A percentile compares a stretch with the other conserved stretches of the same genome.
These are phyloP conservation scores for Rhizoglyphus robini DNA, from an alignment of 1,140 invertebrate genomes.

Conservation along the genomic window DNA sequence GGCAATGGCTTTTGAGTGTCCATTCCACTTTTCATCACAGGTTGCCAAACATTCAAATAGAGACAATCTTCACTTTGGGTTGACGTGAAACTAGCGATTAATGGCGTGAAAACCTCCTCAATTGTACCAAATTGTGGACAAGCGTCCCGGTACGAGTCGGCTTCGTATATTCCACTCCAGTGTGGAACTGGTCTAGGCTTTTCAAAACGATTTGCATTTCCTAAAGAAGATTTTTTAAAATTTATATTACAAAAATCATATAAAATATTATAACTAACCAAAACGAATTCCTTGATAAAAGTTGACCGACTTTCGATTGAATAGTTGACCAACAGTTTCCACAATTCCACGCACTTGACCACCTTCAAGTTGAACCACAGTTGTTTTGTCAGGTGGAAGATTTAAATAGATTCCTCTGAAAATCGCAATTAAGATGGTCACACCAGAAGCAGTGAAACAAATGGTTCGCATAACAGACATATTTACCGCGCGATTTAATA, in stretches of 20 bases:
- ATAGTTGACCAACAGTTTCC: neutral
- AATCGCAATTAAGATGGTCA: too few relatives aligned
- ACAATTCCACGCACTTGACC: neutral
- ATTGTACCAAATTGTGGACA: neutral
- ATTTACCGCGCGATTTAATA: too few relatives aligned
- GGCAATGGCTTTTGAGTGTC: too few relatives aligned
- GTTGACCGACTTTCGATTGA: neutral
- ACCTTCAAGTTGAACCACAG: neutral
- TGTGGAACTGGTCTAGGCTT: neutral
- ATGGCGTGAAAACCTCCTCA: neutral
- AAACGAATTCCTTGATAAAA: too few relatives aligned
- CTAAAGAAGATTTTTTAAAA: too few relatives aligned
- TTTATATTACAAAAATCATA: too few relatives aligned
- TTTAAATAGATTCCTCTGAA: too few relatives aligned
- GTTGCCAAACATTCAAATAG: conserved; percentile 33
- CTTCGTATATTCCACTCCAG: conserved; percentile 10
- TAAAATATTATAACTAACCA: too few relatives aligned
- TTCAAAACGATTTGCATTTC: neutral
- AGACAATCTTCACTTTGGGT: conserved; percentile 30
- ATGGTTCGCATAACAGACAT: too few relatives aligned
- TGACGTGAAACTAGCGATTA: neutral
- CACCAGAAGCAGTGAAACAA: too few relatives aligned
- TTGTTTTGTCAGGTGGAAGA: too few relatives aligned
- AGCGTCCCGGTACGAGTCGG: neutral
- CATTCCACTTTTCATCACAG: conserved; percentile 13